Evolutionary conservation across 1,140 invertebrate species (phyloP).

Genomic region (Zaprionus vittiger): DNA sequence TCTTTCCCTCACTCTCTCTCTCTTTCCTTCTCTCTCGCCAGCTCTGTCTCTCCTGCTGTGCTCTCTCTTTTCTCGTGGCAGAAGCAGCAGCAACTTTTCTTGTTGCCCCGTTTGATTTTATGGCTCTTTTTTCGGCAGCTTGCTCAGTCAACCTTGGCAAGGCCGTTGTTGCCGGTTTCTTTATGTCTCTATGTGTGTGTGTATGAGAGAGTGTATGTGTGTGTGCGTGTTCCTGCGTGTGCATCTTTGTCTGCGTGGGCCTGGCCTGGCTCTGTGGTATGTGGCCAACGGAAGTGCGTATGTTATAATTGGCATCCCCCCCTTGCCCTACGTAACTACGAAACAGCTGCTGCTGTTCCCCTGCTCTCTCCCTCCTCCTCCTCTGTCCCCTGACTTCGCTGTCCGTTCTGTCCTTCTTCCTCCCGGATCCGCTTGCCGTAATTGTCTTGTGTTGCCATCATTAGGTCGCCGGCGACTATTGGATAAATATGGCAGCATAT

Average conservation of each 20-base stretch:
- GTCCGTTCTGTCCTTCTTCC: background rate
- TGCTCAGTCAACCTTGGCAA: slow-evolving; percentile 84
- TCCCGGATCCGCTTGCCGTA: slow-evolving; percentile 54
- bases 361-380: slow-evolving; percentile 15
- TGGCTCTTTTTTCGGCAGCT: slow-evolving; percentile 74
- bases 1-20: slow-evolving; percentile 22
- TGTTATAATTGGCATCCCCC: slow-evolving; percentile 59
- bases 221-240: slow-evolving; percentile 25
- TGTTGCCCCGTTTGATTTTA: slow-evolving; percentile 61
- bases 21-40: slow-evolving; percentile 25
- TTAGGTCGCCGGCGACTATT: slow-evolving; percentile 56
- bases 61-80: slow-evolving; percentile 49
- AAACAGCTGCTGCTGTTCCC: slow-evolving; percentile 29
- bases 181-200: slow-evolving; percentile 30
- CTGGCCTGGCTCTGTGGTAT: slow-evolving; percentile 55
- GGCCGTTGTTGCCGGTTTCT: slow-evolving; percentile 84
- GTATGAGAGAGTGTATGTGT: slow-evolving; percentile 6
- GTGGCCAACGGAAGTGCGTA: slow-evolving; percentile 74
- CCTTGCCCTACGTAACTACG: slow-evolving; percentile 2
- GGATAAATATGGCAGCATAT: slow-evolving; percentile 51
- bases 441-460: slow-evolving; percentile 74
- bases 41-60: slow-evolving; percentile 21
- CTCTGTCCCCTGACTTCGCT: background rate
- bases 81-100: slow-evolving; percentile 69
- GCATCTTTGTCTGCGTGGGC: slow-evolving; percentile 57